phyloP scores from a whole-genome alignment of 2,888 invertebrate genomes.

The Galerucella pusilla region DNA sequence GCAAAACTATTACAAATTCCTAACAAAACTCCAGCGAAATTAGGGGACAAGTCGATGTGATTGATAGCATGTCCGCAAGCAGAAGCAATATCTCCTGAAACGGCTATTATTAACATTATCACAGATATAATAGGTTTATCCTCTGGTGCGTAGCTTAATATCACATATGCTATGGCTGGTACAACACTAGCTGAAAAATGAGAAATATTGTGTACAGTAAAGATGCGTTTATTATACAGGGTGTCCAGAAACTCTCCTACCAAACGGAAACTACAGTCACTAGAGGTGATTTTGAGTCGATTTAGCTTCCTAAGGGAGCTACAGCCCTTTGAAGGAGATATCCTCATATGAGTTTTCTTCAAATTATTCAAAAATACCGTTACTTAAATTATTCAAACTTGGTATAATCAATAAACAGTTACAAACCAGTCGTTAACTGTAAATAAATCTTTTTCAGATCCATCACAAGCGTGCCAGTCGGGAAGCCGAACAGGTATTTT shows the following conservation, averaged over 20 bases:
- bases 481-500: no score
- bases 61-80: conserved; percentile 75
- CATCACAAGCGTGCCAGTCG: no score
- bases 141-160: conserved; percentile 67
- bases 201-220: neutral
- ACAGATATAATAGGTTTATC: conserved; percentile 73
- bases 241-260: no score
- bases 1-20: conserved; percentile 83
- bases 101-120: conserved; percentile 72
- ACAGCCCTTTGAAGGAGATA: no score
- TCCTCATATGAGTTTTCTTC: no score
- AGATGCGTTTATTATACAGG: neutral
- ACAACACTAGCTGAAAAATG: conserved; percentile 63
- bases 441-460: no score
- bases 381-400: no score
- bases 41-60: conserved; percentile 86
- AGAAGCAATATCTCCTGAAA: conserved; percentile 66
- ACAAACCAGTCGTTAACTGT: no score
- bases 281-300: no score
- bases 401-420: neutral
- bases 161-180: conserved; percentile 75
- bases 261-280: no score
- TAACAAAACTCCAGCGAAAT: conserved; percentile 85
- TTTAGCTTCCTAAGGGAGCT: no score
- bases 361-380: no score